Evolutionary conservation across 2,797 vertebrate species (phyloP), one percentile per base, ranked within the genome.

Genomic region (Poecile montanus): DNA sequence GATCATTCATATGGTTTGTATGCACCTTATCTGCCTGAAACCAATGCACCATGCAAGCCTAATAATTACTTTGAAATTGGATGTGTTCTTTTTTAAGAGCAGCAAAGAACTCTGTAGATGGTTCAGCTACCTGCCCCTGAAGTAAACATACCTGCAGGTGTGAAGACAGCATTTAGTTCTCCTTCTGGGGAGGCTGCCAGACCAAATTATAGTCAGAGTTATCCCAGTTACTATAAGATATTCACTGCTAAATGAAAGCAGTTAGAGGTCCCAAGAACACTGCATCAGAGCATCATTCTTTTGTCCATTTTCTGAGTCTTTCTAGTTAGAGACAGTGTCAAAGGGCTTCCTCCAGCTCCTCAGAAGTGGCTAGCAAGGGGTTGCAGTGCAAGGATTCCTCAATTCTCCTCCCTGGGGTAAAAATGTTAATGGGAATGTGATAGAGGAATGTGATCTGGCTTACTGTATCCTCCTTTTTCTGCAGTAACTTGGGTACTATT

Each of bases 51-150:
- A 14, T 70, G 34, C 45, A 89, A 32, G 50, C 38, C 72, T 72
- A 89, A 58, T 83, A 89, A 92, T 88, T 89, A 57, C 54, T 36
- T 88, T 56, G 72, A 77, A 94, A 94, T 80, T 72, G 73, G 26
- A 68, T 71, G 14, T 71, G 50, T 89, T 13, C 14, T 61, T 72
- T 80, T 84, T 80, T 54, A 91, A 53, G 38, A 51, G 58, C 66
- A 54, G n/a, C 36, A 53, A 86, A 88, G 62, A 81, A 17, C 54
- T 78, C 68, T 53, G 20, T 27, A 45, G 38, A 23, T 32, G 36
- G 32, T 82, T 48, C 1, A 34, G 27, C 29, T 57, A n/a, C 29
- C 54, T 82, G 27, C 30, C 34, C 27, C 47, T 65, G 42, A 78
- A 84, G n/a, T 58, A 81, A 77, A 84, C 32, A 13, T 63, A 50